Conservation (phyloP, 1,140 invertebrate genomes). For the Tetranychus cinnabarinus region DNA sequence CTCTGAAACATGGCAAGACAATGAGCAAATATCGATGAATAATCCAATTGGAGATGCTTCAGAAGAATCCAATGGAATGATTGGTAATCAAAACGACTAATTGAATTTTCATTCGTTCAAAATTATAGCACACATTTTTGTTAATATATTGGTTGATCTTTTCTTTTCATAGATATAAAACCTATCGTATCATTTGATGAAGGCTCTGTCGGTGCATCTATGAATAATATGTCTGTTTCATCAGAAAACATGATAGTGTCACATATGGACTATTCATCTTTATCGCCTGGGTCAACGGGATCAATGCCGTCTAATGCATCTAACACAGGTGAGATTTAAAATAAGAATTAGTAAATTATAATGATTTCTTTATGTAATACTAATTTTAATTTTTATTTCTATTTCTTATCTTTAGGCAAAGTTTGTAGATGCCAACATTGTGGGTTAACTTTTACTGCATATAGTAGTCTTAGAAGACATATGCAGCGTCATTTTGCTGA, state of each 20-base stretch:
- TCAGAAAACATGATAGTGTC: neutral
- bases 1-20: neutral
- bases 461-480: slow-evolving; percentile 12
- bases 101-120: neutral
- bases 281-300: neutral
- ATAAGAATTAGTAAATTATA: neutral
- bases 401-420: slow-evolving; percentile 3
- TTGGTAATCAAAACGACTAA: neutral
- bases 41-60: neutral
- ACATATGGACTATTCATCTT: neutral
- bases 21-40: neutral
- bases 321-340: neutral
- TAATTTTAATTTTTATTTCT: neutral
- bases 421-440: slow-evolving; percentile 11
- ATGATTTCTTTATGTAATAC: neutral
- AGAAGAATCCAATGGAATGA: neutral
- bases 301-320: neutral
- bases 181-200: slow-evolving; percentile 10
- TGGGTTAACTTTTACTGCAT: slow-evolving; percentile 10
- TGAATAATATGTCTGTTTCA: neutral
- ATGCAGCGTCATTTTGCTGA: slow-evolving; percentile 12
- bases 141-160: neutral
- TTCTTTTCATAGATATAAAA: slow-evolving; percentile 1
- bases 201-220: neutral
- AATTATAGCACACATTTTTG: neutral